phyloP scores from a whole-genome alignment of 1,140 invertebrate genomes.

The Lepidurus packardi region DNA sequence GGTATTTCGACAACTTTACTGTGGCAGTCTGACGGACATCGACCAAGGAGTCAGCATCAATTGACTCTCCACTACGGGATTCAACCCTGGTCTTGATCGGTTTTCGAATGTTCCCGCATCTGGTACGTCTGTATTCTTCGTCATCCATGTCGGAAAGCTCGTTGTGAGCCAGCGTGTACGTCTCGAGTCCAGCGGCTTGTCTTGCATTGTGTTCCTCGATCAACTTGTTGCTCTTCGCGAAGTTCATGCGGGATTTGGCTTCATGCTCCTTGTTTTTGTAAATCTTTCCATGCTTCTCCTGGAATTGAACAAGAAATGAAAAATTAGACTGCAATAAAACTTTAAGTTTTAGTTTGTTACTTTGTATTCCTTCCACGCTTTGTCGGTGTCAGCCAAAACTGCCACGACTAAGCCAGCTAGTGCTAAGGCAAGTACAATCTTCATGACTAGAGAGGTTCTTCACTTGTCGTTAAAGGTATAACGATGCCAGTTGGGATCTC shows the following conservation, averaged over 20 bases:
- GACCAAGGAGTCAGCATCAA: background rate
- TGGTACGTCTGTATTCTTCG: background rate
- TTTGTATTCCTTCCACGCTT: background rate
- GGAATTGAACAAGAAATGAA: background rate
- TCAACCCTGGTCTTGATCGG: background rate
- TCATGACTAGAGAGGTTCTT: background rate
- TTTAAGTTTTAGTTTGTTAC: background rate
- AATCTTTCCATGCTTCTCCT: background rate
- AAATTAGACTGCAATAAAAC: background rate
- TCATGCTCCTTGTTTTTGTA: background rate
- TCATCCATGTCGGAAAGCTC: background rate
- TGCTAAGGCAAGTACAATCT: background rate
- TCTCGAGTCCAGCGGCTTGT: background rate
- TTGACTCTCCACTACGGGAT: background rate
- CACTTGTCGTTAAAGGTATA: no score
- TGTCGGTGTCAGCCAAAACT: background rate
- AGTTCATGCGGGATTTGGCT: background rate
- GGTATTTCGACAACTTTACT: background rate
- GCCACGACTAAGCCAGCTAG: background rate
- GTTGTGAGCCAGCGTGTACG: background rate
- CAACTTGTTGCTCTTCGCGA: background rate
- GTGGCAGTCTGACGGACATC: background rate
- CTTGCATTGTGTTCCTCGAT: background rate
- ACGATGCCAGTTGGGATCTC: no score
- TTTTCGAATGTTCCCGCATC: background rate